Base-by-base conservation (phyloP, 1,140 invertebrate species). In the Monochamus saltuarius region DNA sequence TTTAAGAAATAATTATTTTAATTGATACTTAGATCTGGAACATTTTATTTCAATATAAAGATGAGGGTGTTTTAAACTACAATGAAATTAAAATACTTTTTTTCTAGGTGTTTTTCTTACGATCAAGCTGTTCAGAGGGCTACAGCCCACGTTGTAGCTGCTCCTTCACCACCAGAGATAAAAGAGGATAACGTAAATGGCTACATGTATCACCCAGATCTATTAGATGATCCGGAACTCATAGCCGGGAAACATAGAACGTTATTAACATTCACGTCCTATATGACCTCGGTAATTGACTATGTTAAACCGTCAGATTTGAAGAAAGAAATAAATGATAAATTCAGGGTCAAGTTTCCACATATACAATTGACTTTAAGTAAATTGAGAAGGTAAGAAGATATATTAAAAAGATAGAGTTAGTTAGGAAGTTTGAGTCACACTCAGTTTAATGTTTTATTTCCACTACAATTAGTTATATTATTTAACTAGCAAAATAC, bases 241-340 rank as follows among this genome's bases (percentile, higher is more conserved):
- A 93, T 95, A 68, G 94, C 94, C 40, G 95, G 95, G 17, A 97
- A 96, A 78, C 95, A 98, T 79, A 83, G 94, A 58, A 98, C 94
- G 8, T 77, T 97, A 10, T 80, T 97, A n/a, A 95, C 93, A 2
- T 97, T 98, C 74, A 90, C 93, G 1, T 95, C 94, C 0, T 97
- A 97, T 70, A 92, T 97, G 87, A 94, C 92, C 9, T 98, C 95
- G 1, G 91, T 98, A 14, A 98, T 98, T 68, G 94, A 98, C 78
- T 98, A 98, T 76, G 94, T 97, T 1, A 89, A 93, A 70, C 94
- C 95, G 19, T 91, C 92, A n/a, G 95, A 97, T 78, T 79, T 99
- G 53, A 98, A 98, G 75, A 97, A 95, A 77, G 96, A 98, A 80
- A 80, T 98, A 0, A 99, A 99, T 79, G 95, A 98, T 72, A 97